phyloP scores from a whole-genome alignment of 1,140 invertebrate genomes.

The Phymorhynchus buccinoides region DNA sequence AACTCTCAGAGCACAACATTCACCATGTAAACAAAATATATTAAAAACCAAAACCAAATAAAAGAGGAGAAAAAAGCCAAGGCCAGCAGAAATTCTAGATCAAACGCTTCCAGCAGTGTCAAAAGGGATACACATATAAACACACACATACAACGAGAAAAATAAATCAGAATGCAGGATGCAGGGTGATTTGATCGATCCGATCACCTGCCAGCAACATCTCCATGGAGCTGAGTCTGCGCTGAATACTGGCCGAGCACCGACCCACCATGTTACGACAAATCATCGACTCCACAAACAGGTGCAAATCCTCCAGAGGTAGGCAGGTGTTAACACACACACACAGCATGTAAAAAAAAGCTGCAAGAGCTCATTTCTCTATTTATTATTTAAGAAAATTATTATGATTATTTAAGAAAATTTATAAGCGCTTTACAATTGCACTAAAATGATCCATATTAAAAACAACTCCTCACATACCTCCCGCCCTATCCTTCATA shows the following conservation, averaged over 20 bases:
- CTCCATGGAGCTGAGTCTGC: conserved; percentile 53
- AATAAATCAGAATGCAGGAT: neutral
- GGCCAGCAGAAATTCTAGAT: neutral
- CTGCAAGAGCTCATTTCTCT: no score
- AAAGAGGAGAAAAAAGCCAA: neutral
- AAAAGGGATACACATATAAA: neutral
- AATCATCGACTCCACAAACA: conserved; percentile 64
- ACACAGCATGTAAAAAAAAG: neutral
- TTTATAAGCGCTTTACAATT: no score
- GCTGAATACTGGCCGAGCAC: conserved; percentile 63
- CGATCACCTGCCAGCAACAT: conserved; percentile 59
- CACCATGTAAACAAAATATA: no score
- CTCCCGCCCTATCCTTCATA: no score
- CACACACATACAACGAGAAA: neutral
- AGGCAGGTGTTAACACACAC: neutral
- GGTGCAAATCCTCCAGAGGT: conserved; percentile 64
- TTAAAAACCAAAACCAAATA: no score
- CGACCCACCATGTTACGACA: conserved; percentile 65
- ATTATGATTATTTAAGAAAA: no score
- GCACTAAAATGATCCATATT: no score
- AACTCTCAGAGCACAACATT: no score
- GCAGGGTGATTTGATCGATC: no score
- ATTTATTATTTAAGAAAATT: neutral
- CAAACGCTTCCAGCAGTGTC: neutral
- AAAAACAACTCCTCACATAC: no score